phyloP scores from a whole-genome alignment of 2,797 vertebrate species.

The Bradypus variegatus region DNA sequence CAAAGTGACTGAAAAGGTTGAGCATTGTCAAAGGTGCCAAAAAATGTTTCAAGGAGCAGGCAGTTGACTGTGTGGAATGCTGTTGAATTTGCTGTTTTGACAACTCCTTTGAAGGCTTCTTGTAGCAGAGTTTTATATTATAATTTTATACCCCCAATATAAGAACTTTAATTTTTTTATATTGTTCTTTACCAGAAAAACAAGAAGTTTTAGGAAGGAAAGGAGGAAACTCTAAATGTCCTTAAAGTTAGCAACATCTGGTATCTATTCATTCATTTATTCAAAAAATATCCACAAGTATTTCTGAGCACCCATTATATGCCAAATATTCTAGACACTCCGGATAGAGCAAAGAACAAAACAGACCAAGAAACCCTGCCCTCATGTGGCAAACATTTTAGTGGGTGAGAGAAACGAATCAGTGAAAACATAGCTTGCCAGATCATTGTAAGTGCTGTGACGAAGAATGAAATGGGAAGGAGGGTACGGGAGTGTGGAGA shows the following conservation, averaged over 20 bases:
- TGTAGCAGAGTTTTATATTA: not conserved
- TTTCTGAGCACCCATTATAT: not conserved
- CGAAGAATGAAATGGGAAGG: not conserved
- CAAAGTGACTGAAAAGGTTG: too few species aligned
- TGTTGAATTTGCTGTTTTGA: not conserved
- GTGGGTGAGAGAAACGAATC: not conserved
- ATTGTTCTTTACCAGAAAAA: not conserved
- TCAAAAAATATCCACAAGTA: too few species aligned
- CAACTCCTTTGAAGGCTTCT: not conserved
- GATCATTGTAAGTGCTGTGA: not conserved
- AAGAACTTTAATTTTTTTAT: not conserved
- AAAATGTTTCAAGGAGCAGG: too few species aligned
- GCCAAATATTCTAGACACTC: not conserved
- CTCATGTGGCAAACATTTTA: not conserved
- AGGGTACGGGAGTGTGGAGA: not conserved
- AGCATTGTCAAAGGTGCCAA: too few species aligned
- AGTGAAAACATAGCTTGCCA: not conserved
- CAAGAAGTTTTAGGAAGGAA: not conserved
- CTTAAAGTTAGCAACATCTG: not conserved
- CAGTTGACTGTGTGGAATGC: not conserved
- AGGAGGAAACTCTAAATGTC: not conserved
- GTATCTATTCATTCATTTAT: not conserved
- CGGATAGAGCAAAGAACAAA: not conserved
- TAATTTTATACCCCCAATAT: not conserved
- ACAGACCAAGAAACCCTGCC: not conserved